Base-by-base conservation (phyloP, 2,797 vertebrate species). In the Myoxocephalus aenaeus region DNA sequence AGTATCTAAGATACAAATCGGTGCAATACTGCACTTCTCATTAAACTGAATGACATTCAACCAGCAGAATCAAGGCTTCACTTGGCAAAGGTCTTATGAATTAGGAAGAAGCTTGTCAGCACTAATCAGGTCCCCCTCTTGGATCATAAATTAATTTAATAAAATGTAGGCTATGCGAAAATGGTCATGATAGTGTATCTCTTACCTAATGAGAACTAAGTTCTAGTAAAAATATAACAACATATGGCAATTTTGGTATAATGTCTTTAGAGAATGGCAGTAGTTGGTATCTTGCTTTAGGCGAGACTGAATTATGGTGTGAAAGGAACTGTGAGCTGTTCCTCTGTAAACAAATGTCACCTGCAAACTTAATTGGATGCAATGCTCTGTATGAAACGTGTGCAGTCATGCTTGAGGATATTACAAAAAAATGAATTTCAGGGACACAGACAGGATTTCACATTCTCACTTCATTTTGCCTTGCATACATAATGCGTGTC, bases 1-100 rank as follows among this genome's bases (percentile, higher is more conserved):
- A 13, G 8, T 63, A 63, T 63, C 36, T 46, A 42, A 58, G 54
- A 42, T 59, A 40, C 44, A 71, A 38, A 65, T 44, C 22, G 22
- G 25, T 59, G 17, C 18, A 51, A 15, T 15, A 42, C 0, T 48
- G 22, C 6, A 25, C 13, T 18, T 69, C 18, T 66, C 8, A 63
- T 56, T 63, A 63, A 62, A 40, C 15, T 27, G 15, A 32, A 36
- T 50, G 18, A 25, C 15, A 44, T 62, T 79, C 13, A 48, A 32
- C 25, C 4, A 68, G 58, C 40, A 63, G 8, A 46, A 9, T 17
- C 18, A 2, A 59, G 29, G 1, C 0, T 4, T 36, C 32, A 59
- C 34, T 38, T n/a, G 18, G 18, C 15, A 58, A 36, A 59, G 34
- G 58, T 22, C 42, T 50, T 20, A 15, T 40, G 12, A 40, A 40